A percentile compares a stretch with the other conserved stretches of the same genome.
Conservation (phyloP, 53 echinoderm and acorn worm species). For the Holothuria leucospilota region DNA sequence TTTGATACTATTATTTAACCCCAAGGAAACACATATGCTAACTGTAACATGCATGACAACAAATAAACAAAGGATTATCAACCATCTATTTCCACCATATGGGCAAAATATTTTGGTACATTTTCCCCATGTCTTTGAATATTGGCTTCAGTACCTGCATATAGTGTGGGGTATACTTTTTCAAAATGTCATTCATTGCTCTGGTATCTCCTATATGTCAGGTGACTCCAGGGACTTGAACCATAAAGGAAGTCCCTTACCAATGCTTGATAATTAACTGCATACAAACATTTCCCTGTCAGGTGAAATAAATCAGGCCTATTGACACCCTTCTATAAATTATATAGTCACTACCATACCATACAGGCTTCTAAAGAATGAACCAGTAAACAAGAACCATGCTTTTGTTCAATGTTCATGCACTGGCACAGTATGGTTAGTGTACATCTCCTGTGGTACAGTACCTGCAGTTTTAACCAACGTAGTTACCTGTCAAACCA, state of each 20-base stretch:
- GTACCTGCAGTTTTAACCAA: too few species aligned
- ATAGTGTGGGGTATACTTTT: too few species aligned
- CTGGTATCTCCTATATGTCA: not conserved
- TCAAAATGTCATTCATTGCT: not conserved
- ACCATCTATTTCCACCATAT: constrained; percentile 4
- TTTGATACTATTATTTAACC: not conserved
- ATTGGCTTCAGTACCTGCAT: too few species aligned
- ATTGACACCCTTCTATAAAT: not conserved
- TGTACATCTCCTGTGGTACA: too few species aligned
- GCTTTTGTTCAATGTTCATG: too few species aligned
- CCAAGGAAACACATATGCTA: not conserved
- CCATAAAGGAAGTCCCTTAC: not conserved
- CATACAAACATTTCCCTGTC: constrained; percentile 1
- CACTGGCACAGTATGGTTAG: too few species aligned
- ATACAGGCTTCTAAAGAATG: too few species aligned
- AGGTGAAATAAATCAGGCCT: not conserved
- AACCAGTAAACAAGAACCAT: too few species aligned
- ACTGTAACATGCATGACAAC: not conserved
- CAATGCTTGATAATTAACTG: not conserved
- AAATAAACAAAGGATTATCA: constrained; percentile 10
- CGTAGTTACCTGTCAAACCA: too few species aligned
- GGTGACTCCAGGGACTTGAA: constrained; percentile 2
- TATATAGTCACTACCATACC: not conserved
- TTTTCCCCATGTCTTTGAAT: not conserved
- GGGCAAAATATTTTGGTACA: constrained; percentile 12